Conservation (phyloP, 2,797 vertebrate species). For the Danio kyathit region DNA sequence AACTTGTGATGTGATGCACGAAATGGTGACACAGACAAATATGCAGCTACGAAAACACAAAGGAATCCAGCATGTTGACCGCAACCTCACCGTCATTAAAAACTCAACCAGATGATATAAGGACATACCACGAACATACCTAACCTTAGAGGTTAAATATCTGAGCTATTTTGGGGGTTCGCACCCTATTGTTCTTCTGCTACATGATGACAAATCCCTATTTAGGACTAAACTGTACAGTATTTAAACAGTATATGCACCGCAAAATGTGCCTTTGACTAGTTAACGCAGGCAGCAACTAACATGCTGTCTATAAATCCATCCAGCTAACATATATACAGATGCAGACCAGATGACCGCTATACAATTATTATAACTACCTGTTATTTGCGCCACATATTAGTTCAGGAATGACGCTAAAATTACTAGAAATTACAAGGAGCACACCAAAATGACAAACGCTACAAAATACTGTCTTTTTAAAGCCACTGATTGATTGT, state of each 20-base stretch:
- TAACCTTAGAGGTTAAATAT: constrained; percentile 41
- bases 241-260: background rate
- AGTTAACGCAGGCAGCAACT: background rate
- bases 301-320: constrained; percentile 24
- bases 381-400: constrained; percentile 37
- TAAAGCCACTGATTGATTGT: background rate
- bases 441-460: constrained; percentile 6
- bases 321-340: constrained; percentile 31
- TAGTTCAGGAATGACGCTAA: constrained; percentile 47
- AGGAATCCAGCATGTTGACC: constrained; percentile 30
- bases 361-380: constrained; percentile 20
- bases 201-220: background rate
- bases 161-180: background rate
- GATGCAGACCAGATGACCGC: constrained; percentile 47
- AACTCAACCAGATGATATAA: constrained; percentile 31
- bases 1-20: constrained; percentile 42
- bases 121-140: constrained; percentile 36
- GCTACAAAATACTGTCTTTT: constrained; percentile 22
- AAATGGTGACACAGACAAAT: constrained; percentile 3
- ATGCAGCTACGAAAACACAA: constrained; percentile 27
- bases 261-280: constrained; percentile 5
- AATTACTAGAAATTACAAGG: constrained; percentile 38
- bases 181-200: background rate
- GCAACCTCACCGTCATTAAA: constrained; percentile 22
- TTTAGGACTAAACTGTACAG: background rate